phyloP scores from a whole-genome alignment of 2,888 invertebrate species.

The Heteromurus nitidus region DNA sequence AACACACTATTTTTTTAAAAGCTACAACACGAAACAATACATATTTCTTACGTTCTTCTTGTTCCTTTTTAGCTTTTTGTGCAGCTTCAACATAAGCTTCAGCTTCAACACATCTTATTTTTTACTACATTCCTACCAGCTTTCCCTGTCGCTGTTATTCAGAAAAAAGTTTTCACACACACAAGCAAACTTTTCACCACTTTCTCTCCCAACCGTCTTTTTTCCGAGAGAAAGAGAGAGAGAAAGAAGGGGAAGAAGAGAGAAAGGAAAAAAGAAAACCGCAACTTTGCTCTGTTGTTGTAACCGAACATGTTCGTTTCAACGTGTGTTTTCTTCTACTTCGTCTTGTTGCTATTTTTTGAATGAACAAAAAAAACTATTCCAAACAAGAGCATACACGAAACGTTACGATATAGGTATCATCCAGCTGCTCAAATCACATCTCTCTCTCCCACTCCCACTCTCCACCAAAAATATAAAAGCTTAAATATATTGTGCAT shows the following conservation, averaged over 20 bases:
- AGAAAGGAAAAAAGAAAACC: constrained; percentile 11
- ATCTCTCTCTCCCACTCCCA: not conserved
- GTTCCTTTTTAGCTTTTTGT: not conserved
- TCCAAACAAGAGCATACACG: not conserved
- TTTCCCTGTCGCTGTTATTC: not conserved
- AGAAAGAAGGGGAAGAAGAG: not conserved
- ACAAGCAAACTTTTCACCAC: constrained; percentile 17
- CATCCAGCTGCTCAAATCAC: not conserved
- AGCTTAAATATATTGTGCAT: not conserved
- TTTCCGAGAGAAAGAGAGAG: not conserved
- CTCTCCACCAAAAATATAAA: not conserved
- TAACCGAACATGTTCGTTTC: constrained; percentile 9
- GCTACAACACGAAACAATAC: too few species aligned
- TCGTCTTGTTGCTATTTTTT: constrained; percentile 11
- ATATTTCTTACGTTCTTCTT: not conserved
- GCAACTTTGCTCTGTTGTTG: constrained; percentile 21
- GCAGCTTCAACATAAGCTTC: not conserved
- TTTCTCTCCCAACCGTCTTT: not conserved
- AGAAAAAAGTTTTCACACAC: constrained; percentile 19
- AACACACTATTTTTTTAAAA: too few species aligned
- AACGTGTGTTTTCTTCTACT: too few species aligned
- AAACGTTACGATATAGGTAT: not conserved
- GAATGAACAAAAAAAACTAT: not conserved
- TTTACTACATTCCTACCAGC: constrained; percentile 4
- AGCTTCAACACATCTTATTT: not conserved